Evolutionary conservation across 1,140 invertebrate genomes (phyloP), one percentile per base, ranked within the genome.

Genomic region (Galendromus occidentalis): DNA sequence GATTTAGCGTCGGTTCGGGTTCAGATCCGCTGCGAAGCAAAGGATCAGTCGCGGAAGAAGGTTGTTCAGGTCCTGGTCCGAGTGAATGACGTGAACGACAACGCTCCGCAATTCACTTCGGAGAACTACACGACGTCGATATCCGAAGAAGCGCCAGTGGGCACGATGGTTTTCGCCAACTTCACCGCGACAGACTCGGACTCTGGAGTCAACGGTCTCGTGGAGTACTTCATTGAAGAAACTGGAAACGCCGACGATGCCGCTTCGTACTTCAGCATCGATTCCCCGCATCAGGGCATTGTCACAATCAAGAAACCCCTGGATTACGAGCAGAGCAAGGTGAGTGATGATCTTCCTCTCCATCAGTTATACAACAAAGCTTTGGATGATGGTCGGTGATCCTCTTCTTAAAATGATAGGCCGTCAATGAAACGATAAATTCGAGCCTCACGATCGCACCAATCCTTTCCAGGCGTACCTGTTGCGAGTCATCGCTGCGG

Each of bases 41-140:
- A 44, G 64, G 18, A 33, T 28, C 33, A n/a, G 2, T 67, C 18
- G 22, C 65, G 65, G 1, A 45, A 70, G 71, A 80, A 84, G 66
- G 87, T 83, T 29, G 87, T 91, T 73, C 88, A 88, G 44, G 83
- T 91, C 64, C 88, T 92, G 71, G 87, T 90, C 45, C 80, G 88
- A 74, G 84, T 91, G 65, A 86, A 85, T n/a, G 88, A 91, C 76
- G 82, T 89, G 71, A 92, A 92, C 73, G 88, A 92, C 75, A 91
- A 91, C 76, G 82, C 83, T 33, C 73, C 72, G 14, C 18, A 70
- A 29, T 74, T 72, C 63, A 67, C 42, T 69, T 84, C 85, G 70
- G 83, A 83, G 42, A 85, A 86, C 20, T 91, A 91, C 72, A 83
- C 86, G 74, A 83, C 86, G 33, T 85, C 81, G 47, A 84, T 91